A percentile compares a stretch with the other conserved stretches of the same genome.
phyloP scores from a whole-genome alignment of 1,140 invertebrate genomes.

The Megalopta genalis region DNA sequence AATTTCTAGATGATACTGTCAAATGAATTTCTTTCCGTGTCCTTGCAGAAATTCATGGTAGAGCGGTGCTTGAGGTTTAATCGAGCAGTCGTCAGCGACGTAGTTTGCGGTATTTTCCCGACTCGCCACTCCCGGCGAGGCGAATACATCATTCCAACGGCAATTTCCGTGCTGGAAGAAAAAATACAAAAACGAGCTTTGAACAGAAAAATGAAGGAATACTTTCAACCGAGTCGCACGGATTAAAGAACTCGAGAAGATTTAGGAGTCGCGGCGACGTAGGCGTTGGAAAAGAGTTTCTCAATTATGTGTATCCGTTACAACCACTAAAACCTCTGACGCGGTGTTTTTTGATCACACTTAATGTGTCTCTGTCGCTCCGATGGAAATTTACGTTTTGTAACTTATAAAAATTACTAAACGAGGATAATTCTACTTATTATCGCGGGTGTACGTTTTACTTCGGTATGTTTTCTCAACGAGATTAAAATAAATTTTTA shows the following conservation, averaged over 20 bases:
- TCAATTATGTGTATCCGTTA: conserved; percentile 45
- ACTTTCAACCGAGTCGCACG: conserved; percentile 29
- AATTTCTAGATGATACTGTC: no score
- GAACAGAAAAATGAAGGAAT: not conserved
- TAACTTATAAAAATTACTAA: not conserved
- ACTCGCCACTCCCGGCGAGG: not conserved
- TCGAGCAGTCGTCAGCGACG: not conserved
- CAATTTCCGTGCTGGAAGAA: conserved; percentile 6
- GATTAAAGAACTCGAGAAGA: conserved; percentile 50
- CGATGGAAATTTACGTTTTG: not conserved
- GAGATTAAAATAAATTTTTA: no score
- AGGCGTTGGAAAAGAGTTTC: conserved; percentile 41
- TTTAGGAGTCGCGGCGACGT: conserved; percentile 41
- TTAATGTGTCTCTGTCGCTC: not conserved
- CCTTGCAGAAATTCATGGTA: not conserved
- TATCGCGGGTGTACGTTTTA: no score
- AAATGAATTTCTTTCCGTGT: no score
- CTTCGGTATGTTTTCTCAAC: no score
- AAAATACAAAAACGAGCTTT: not conserved
- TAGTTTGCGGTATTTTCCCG: not conserved
- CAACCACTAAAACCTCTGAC: conserved; percentile 18
- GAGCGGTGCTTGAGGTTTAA: not conserved
- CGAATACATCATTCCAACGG: not conserved
- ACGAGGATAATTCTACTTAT: not conserved
- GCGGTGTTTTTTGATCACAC: not conserved